phyloP scores from a whole-genome alignment of 2,797 vertebrate species.

The Macroramphosus scolopax region DNA sequence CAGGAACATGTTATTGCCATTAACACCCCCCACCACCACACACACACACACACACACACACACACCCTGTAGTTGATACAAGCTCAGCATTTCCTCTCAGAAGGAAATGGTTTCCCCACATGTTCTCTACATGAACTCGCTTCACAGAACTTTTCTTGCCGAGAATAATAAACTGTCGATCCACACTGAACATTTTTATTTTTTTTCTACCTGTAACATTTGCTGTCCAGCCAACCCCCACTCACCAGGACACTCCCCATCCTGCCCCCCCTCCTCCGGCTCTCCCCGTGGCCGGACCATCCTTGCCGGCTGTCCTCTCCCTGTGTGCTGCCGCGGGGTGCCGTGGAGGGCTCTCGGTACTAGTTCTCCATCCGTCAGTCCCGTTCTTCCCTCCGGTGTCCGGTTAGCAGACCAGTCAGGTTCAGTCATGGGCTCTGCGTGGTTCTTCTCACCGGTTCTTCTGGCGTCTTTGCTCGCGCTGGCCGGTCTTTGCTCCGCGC shows the following conservation, averaged over 20 bases:
- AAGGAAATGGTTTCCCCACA: conserved; percentile 72
- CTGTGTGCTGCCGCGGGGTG: conserved; percentile 31
- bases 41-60: too few species aligned
- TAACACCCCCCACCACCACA: too few species aligned
- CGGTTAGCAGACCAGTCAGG: conserved; percentile 8
- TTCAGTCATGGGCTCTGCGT: conserved; percentile 1
- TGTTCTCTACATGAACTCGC: conserved; percentile 43
- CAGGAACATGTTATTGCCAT: too few species aligned
- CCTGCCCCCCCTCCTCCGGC: conserved; percentile 3
- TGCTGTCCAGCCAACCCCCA: too few species aligned
- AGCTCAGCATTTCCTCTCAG: conserved; percentile 28
- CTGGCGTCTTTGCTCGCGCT: conserved; percentile 25
- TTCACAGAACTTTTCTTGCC: not conserved
- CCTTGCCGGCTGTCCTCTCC: too few species aligned
- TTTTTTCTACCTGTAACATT: too few species aligned
- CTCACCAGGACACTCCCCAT: not conserved
- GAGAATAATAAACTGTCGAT: not conserved
- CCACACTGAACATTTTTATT: not conserved
- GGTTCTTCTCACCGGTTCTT: conserved; percentile 7
- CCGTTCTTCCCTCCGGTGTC: not conserved
- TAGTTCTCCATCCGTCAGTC: conserved; percentile 6
- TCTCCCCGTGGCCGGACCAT: not conserved
- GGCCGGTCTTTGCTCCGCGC: conserved; percentile 44
- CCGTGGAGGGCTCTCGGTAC: conserved; percentile 14
- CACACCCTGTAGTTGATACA: conserved; percentile 43